Base-by-base conservation (phyloP, 2,113 vertebrate genomes). In the Toxostoma redivivum region DNA sequence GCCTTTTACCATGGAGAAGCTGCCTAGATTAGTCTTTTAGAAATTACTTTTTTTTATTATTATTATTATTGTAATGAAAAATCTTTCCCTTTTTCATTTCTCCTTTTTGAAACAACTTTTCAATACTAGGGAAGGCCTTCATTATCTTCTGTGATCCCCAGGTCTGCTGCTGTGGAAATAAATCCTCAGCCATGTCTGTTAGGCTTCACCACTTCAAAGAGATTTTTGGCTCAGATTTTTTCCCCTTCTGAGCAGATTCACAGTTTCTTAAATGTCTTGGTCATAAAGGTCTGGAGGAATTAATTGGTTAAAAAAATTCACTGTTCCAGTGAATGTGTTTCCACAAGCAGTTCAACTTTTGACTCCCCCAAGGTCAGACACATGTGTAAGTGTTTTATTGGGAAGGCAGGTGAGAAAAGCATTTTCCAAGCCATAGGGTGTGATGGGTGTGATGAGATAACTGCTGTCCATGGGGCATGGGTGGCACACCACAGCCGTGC, bases 41-140 rank as follows among this genome's bases (percentile, higher is more conserved):
- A 81, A 94, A 87, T 90, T 30, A 89, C 44, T 66, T 44, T 12
- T 37, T 42, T 58, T 23, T 37, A n/a, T n/a, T n/a, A n/a, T n/a
- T n/a, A n/a, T 44, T 12, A 25, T n/a, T 48, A 42, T 79, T 27
- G 78, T 81, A 81, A 88, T 65, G 62, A 69, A 86, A 90, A 84
- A 77, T 88, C 86, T 92, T 96, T 88, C 67, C 77, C 58, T 69
- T 67, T 73, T 92, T 97, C 42, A 10, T 64, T 71, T 91, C 84
- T 94, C 95, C 94, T 48, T 77, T 92, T 96, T 88, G 79, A 96
- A 94, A 92, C 37, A 83, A 50, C 54, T 96, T 92, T 67, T 79
- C 56, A 84, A 70, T 57, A 62, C 79, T 96, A 95, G 62, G 80
- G 72, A 90, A 92, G 95, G 57, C 70, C 94, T 93, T 96, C 61